Evolutionary conservation across 1,140 invertebrate species (phyloP).

Genomic region (Bombus waltoni): DNA sequence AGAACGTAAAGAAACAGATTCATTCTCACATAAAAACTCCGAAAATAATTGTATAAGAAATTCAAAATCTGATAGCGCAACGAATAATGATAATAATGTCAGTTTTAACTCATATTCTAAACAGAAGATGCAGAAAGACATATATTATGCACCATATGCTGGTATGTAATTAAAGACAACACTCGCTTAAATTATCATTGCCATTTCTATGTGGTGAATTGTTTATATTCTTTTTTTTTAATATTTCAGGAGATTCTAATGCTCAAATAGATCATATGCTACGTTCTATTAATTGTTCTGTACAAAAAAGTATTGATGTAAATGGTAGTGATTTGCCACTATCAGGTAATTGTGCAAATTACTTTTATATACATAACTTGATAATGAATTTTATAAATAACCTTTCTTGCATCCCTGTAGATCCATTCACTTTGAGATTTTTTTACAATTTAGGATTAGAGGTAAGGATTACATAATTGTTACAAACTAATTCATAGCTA

Average conservation of each 20-base stretch:
- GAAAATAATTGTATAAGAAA: slow-evolving; percentile 23
- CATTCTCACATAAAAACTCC: neutral
- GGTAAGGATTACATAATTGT: slow-evolving; percentile 55
- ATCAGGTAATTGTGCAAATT: slow-evolving; percentile 78
- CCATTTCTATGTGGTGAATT: neutral
- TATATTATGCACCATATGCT: slow-evolving; percentile 28
- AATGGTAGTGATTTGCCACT: slow-evolving; percentile 85
- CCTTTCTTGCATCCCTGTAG: slow-evolving; percentile 72
- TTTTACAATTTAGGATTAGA: slow-evolving; percentile 88
- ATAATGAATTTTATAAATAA: slow-evolving; percentile 34
- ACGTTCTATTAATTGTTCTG: slow-evolving; percentile 80
- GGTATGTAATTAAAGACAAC: slow-evolving; percentile 32
- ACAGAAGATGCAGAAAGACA: slow-evolving; percentile 19
- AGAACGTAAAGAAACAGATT: slow-evolving; percentile 37
- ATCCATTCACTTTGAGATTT: slow-evolving; percentile 85
- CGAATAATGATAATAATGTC: slow-evolving; percentile 10
- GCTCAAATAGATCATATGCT: slow-evolving; percentile 47
- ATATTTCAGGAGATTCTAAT: slow-evolving; percentile 8
- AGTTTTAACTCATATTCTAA: slow-evolving; percentile 24
- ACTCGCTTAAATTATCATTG: neutral
- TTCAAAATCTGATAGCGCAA: slow-evolving; percentile 20
- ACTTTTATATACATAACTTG: slow-evolving; percentile 25
- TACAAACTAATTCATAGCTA: neutral
- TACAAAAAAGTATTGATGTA: slow-evolving; percentile 81
- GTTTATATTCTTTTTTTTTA: neutral